A percentile compares a stretch with the other conserved stretches of the same genome.
Conservation (phyloP, 2,797 vertebrate genomes). For the Oreonectes daqikongensis region DNA sequence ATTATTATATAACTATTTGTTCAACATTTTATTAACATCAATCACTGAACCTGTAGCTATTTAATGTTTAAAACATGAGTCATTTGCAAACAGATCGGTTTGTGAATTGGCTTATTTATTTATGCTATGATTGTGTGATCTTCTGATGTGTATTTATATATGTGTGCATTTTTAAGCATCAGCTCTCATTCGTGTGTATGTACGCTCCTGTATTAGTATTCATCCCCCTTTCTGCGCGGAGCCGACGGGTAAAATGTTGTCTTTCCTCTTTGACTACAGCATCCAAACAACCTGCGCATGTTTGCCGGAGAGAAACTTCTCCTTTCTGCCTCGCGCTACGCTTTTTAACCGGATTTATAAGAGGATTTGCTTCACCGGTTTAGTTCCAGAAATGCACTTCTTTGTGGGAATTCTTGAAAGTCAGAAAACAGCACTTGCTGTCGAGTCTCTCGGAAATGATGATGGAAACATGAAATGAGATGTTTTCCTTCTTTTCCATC, state of each 20-base stretch:
- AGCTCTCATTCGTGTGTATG: background rate
- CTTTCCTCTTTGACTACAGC: constrained; percentile 74
- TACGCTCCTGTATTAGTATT: constrained; percentile 66
- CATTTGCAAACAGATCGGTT: background rate
- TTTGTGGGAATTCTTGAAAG: constrained; percentile 82
- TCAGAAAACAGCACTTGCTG: constrained; percentile 69
- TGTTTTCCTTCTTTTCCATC: constrained; percentile 26
- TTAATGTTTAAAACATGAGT: background rate
- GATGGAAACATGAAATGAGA: constrained; percentile 62
- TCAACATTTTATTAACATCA: too few species aligned
- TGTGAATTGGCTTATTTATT: background rate
- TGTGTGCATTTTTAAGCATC: background rate
- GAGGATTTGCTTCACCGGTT: constrained; percentile 81
- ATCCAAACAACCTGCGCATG: constrained; percentile 76
- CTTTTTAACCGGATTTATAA: constrained; percentile 81
- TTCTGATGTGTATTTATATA: constrained; percentile 3
- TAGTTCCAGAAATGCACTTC: constrained; percentile 79
- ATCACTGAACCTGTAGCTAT: too few species aligned
- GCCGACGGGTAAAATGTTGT: constrained; percentile 70
- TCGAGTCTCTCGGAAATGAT: constrained; percentile 40
- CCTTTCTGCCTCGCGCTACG: constrained; percentile 69
- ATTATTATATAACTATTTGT: too few species aligned
- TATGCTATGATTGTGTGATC: background rate
- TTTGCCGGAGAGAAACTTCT: constrained; percentile 77
- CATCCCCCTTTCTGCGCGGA: constrained; percentile 62